These are phyloP conservation scores for Sycobia sp. DNA, from an alignment of 1,140 invertebrate genomes.

Conservation along the genomic window DNA sequence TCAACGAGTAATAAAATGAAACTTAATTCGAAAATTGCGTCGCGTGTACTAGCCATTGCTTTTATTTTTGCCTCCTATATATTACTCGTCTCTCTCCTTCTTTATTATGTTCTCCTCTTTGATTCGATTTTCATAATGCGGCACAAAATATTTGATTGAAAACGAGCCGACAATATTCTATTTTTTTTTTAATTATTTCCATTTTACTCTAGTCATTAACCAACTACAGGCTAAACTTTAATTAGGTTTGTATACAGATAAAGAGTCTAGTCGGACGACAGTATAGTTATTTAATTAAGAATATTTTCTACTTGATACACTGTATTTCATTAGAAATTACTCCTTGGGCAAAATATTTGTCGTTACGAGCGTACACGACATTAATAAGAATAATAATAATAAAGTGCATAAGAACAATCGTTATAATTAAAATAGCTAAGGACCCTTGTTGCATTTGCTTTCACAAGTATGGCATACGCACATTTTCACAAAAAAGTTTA, in stretches of 20 bases:
- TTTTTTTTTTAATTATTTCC: neutral
- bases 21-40: constrained; percentile 16
- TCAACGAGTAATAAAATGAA: constrained; percentile 14
- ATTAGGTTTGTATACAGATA: constrained; percentile 22
- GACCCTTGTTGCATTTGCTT: too few relatives aligned
- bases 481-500: too few relatives aligned
- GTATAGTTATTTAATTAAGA: constrained; percentile 1
- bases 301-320: too few relatives aligned
- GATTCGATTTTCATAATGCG: constrained; percentile 7
- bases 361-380: too few relatives aligned
- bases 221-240: constrained; percentile 12
- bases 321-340: constrained; percentile 34
- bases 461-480: too few relatives aligned
- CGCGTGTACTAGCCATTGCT: constrained; percentile 11
- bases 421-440: constrained; percentile 18
- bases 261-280: constrained; percentile 19
- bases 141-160: constrained; percentile 18
- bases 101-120: neutral
- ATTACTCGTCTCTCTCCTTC: neutral
- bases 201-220: neutral
- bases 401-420: constrained; percentile 32
- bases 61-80: constrained; percentile 12
- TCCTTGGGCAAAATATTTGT: constrained; percentile 24
- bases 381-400: too few relatives aligned
- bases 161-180: constrained; percentile 4